Base-by-base conservation (phyloP, 2,888 invertebrate species). In the Morinoia aosen region DNA sequence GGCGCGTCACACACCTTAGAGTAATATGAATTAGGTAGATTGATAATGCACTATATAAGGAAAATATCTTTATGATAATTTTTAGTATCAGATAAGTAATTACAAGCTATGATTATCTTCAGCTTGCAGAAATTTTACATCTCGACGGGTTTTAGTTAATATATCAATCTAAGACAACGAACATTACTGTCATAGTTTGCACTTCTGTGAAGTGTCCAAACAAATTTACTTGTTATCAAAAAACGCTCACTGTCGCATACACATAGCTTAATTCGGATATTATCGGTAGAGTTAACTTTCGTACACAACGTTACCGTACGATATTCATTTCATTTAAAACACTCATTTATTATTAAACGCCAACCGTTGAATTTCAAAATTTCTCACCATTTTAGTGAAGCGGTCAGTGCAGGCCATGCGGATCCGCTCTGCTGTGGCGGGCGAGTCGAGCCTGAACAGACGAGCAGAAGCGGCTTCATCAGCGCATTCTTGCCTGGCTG, bases 391-490 rank as follows among this genome's bases (percentile, higher is more conserved):
- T 96, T 98, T 97, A 2, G 98, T 98, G 96, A 99, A 98, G 97
- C 98, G 97, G 97, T 99, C 99, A 97, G 98, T 98, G 97, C 99
- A 99, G 33, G 98, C 98, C 98, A 99, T 98, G 95, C 99, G 98
- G 97, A 99, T 99, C 96, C 98, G 98, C 57, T 98, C 99, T 0
- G 98, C 98, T 0, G 99, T 99, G 0, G 99, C 99, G 8, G 99
- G 99, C 11, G 99, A 98, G 97, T 98, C 98, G 0, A 99, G 97
- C 88, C 97, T 97, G 97, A 98, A 99, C 48, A 64, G 64, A 25
- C 40, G 90, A 90, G 90, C 90, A 16, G 90, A 90, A 48, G 40
- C 3, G 1, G 40, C 76, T 76, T 25, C 76, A 33, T 76, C 76
- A 33, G 19, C 48, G 48, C 48, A 48, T 33, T 33, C 76, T 76